Percentiles rank a stretch among this genome's conserved stretches.
Conservation (phyloP, 2,797 vertebrate species). For the Pangasius sanitwongsei region DNA sequence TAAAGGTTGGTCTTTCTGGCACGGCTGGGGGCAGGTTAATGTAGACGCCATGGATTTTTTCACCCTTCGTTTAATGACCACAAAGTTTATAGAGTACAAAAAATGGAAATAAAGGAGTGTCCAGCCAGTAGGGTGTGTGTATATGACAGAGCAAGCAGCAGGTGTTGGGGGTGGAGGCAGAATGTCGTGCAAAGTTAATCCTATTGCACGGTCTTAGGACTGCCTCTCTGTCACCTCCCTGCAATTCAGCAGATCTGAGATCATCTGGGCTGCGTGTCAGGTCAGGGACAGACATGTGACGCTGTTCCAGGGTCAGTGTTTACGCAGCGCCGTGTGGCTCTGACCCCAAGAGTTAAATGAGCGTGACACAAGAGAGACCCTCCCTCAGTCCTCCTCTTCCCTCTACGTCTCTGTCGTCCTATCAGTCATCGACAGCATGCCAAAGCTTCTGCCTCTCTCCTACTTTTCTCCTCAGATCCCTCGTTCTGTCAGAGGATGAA, state of each 20-base stretch:
- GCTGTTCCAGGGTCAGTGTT: slow-evolving; percentile 51
- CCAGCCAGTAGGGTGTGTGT: slow-evolving; percentile 42
- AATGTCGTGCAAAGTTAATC: slow-evolving; percentile 63
- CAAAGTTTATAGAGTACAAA: neutral
- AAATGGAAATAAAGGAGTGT: slow-evolving; percentile 34
- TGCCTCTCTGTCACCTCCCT: slow-evolving; percentile 51
- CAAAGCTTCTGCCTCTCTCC: slow-evolving; percentile 64
- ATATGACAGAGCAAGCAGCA: slow-evolving; percentile 58
- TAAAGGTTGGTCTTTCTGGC: neutral
- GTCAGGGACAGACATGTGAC: neutral
- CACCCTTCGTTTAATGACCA: neutral
- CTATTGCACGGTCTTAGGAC: slow-evolving; percentile 75
- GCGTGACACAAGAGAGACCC: slow-evolving; percentile 74
- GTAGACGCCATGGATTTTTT: neutral
- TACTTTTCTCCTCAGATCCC: slow-evolving; percentile 71
- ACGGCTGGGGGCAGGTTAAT: neutral
- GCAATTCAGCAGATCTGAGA: slow-evolving; percentile 40
- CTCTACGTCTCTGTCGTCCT: slow-evolving; percentile 42
- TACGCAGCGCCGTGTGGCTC: neutral
- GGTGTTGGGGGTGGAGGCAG: slow-evolving; percentile 67
- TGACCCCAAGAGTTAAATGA: slow-evolving; percentile 50
- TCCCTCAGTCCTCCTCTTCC: slow-evolving; percentile 65
- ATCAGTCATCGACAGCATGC: slow-evolving; percentile 77
- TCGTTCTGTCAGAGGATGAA: slow-evolving; percentile 84
- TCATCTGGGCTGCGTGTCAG: neutral